phyloP scores from a whole-genome alignment of 2,888 invertebrate genomes.

The Mactromeris polynyma region DNA sequence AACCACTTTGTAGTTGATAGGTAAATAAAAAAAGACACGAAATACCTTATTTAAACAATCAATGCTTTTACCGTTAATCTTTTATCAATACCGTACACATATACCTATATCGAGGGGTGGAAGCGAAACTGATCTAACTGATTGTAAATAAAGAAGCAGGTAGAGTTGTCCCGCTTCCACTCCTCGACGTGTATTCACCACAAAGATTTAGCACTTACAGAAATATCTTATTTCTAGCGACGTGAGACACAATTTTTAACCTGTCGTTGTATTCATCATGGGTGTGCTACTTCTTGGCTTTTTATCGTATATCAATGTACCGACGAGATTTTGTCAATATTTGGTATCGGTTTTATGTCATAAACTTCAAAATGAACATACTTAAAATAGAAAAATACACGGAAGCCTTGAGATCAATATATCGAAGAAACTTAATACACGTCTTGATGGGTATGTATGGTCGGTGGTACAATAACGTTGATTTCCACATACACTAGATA shows the following conservation, averaged over 20 bases:
- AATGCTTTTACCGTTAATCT: background rate
- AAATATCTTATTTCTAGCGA: slow-evolving; percentile 1
- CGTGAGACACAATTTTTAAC: background rate
- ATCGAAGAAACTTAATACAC: background rate
- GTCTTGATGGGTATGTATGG: background rate
- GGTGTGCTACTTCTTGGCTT: background rate
- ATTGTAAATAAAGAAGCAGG: too few species aligned
- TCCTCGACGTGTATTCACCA: background rate
- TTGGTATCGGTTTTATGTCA: background rate
- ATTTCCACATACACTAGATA: too few species aligned
- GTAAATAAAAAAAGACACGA: background rate
- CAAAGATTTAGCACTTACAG: background rate
- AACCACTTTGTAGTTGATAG: background rate
- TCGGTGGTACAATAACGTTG: too few species aligned
- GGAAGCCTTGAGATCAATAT: background rate
- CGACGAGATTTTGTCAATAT: background rate
- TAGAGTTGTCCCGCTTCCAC: too few species aligned
- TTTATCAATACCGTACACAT: background rate
- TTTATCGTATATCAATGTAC: background rate
- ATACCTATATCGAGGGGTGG: too few species aligned
- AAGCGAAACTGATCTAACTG: too few species aligned
- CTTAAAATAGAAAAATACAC: background rate
- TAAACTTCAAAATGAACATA: background rate
- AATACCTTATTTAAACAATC: background rate
- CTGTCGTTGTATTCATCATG: background rate